Evolutionary conservation across 2,888 invertebrate species (phyloP).

Genomic region (Diadegma fenestrale): DNA sequence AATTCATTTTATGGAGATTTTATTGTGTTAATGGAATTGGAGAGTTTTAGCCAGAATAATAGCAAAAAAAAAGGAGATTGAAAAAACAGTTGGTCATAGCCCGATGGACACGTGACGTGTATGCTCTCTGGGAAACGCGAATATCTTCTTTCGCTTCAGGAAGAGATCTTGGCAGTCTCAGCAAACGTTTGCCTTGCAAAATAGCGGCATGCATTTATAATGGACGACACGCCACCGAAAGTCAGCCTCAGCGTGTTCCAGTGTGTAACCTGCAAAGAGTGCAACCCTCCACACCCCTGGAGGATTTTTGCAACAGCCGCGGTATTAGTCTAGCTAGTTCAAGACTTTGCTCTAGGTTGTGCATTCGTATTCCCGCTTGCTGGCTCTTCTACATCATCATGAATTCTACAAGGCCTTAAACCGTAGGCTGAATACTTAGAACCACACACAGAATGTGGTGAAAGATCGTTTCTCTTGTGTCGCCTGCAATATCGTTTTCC

Average conservation of each 20-base stretch:
- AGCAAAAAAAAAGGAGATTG: not conserved
- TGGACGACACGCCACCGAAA: slow-evolving; percentile 49
- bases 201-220: slow-evolving; percentile 79
- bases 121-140: not conserved
- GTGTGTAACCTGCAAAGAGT: slow-evolving; percentile 29
- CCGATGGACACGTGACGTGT: slow-evolving; percentile 11
- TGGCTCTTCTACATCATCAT: slow-evolving; percentile 24
- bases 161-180: slow-evolving; percentile 65
- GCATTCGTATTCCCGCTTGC: slow-evolving; percentile 24
- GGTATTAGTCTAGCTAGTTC: slow-evolving; percentile 47
- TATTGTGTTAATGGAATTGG: not conserved
- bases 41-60: not conserved
- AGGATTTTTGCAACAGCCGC: slow-evolving; percentile 26
- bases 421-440: slow-evolving; percentile 8
- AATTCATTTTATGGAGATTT: not conserved
- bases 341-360: slow-evolving; percentile 26
- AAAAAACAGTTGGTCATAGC: not conserved
- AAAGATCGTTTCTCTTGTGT: slow-evolving; percentile 45
- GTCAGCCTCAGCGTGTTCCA: slow-evolving; percentile 45
- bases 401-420: slow-evolving; percentile 50
- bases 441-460: slow-evolving; percentile 2
- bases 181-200: slow-evolving; percentile 78
- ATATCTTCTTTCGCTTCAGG: slow-evolving; percentile 7
- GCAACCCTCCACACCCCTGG: not conserved
- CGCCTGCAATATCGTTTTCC: slow-evolving; percentile 60